Evolutionary conservation across 1,140 invertebrate genomes (phyloP).

Genomic region (Mya arenaria): DNA sequence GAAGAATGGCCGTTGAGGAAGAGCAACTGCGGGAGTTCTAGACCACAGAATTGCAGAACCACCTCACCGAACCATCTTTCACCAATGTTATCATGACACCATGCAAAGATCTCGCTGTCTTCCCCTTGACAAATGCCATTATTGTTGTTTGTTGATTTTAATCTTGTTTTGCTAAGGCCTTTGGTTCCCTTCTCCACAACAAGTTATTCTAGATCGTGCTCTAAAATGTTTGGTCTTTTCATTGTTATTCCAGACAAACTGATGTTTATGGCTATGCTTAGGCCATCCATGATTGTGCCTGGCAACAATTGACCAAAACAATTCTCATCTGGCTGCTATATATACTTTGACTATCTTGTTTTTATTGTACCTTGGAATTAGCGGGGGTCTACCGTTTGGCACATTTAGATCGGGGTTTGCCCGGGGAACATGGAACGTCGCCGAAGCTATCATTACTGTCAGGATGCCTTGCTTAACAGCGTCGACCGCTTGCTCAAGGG

Average conservation of each 20-base stretch:
- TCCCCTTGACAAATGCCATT: constrained; percentile 55
- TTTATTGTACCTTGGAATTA: neutral
- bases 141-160: constrained; percentile 49
- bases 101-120: constrained; percentile 45
- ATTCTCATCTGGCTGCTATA: neutral
- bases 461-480: neutral
- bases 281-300: no score
- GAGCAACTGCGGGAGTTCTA: constrained; percentile 51
- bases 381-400: neutral
- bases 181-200: constrained; percentile 37
- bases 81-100: constrained; percentile 40
- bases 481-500: neutral
- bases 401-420: neutral
- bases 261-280: neutral
- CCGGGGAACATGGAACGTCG: constrained; percentile 9
- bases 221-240: constrained; percentile 30
- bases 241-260: constrained; percentile 48
- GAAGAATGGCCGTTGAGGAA: constrained; percentile 61
- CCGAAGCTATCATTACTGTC: neutral
- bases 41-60: constrained; percentile 48
- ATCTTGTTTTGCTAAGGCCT: constrained; percentile 21
- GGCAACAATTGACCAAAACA: no score
- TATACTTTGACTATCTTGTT: constrained; percentile 15
- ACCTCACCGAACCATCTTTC: constrained; percentile 56
- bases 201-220: constrained; percentile 28